Base-by-base conservation (phyloP, 23 tunicate genomes). In the Halocynthia roretzi region DNA sequence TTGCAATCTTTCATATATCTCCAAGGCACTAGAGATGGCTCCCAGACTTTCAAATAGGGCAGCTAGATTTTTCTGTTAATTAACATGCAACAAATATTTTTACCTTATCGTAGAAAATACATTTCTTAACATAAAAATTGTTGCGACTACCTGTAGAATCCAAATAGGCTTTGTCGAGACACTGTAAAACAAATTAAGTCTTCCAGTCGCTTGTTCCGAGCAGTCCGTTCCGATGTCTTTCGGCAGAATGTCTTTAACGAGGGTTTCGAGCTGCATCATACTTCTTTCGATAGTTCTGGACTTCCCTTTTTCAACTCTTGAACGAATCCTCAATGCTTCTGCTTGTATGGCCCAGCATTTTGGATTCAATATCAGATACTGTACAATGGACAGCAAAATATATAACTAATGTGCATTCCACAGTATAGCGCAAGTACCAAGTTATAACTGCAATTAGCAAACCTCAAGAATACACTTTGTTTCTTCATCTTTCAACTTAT, bases 241-340 rank as follows among this genome's bases (percentile, higher is more conserved):
- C 22, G 23, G 8, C 5, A 64, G 14, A 7, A 76, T 76, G 17
- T 58, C 20, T 54, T 71, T 71, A 14, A 82, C 88, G n/a, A 93
- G 79, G 51, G 52, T 67, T 51, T 93, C 93, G 61, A 93, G 68
- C 65, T 93, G 98, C 63, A 55, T 80, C 93, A 93, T 86, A 54
- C 92, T 77, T 50, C 98, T 77, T 67, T 93, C 98, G 52, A 93
- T 93, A 17, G 82, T 82, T 8, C 93, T 75, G 2, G 83, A 66
- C 19, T 81, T 71, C 22, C 79, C 83, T 51, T 73, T 82, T 73
- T 93, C 93, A 21, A 58, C 67, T 49, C 8, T 6, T 48, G 93
- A 86, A 5, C 98, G 86, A 5, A 86, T 51, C 20, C 98, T 67
- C 48, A 93, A 71, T 8, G 98, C 93, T 63, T 93, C 98, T 23